Percentiles rank a stretch among this genome's conserved stretches.
Evolutionary conservation across 2,113 vertebrate genomes (phyloP).

Genomic region (Cephalopholis sonnerati): DNA sequence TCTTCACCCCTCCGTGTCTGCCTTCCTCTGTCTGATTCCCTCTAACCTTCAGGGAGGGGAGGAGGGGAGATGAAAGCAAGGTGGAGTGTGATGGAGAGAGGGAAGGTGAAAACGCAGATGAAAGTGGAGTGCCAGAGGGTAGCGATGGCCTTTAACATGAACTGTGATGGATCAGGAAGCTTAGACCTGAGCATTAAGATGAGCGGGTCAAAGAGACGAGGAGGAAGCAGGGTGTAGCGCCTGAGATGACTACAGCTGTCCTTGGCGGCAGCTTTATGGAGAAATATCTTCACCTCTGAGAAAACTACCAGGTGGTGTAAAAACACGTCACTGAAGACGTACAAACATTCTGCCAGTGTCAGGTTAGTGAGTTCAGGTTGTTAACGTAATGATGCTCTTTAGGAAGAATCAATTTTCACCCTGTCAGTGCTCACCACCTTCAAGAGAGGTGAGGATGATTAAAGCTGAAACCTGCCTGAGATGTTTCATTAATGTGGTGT

Average conservation of each 20-base stretch:
- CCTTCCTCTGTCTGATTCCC: conserved; percentile 5
- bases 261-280: conserved; percentile 2
- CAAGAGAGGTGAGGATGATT: not conserved
- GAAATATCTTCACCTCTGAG: not conserved
- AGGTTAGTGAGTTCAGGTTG: not conserved
- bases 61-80: conserved; percentile 38
- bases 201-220: conserved; percentile 19
- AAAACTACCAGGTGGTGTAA: not conserved
- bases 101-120: conserved; percentile 50
- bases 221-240: not conserved
- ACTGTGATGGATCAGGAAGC: conserved; percentile 51
- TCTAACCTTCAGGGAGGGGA: conserved; percentile 35
- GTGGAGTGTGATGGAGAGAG: conserved; percentile 21
- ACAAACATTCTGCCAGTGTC: not conserved
- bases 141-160: conserved; percentile 60
- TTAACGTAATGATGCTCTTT: not conserved
- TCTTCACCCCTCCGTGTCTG: not conserved
- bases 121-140: conserved; percentile 54
- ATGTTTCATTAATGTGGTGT: not conserved
- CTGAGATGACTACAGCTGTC: not conserved
- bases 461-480: not conserved
- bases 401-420: not conserved
- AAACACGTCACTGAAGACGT: not conserved
- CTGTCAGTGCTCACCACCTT: not conserved
- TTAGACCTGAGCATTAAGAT: conserved; percentile 23